A percentile compares a stretch with the other conserved stretches of the same genome.
Evolutionary conservation across 2,888 invertebrate genomes (phyloP).

Genomic region (Amphipoea oculea): DNA sequence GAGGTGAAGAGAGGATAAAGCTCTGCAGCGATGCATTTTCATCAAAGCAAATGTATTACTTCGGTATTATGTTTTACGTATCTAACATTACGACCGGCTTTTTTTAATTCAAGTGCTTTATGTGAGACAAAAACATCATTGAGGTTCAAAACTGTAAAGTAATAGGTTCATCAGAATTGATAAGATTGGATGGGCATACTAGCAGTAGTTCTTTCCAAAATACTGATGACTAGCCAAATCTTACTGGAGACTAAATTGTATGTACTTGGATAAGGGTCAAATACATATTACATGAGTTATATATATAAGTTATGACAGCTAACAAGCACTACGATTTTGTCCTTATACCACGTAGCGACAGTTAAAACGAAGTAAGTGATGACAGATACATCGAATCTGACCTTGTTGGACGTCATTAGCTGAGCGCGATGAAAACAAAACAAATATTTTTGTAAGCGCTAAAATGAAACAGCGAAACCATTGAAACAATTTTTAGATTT

Average conservation of each 20-base stretch:
- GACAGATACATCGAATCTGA: slow-evolving; percentile 53
- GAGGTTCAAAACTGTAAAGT: neutral
- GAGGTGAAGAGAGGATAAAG: neutral
- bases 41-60: neutral
- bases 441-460: slow-evolving; percentile 35
- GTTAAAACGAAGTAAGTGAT: neutral
- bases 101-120: neutral
- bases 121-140: neutral
- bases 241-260: neutral
- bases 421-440: slow-evolving; percentile 65
- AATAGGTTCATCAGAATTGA: neutral
- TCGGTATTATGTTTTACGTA: neutral
- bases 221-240: neutral
- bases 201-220: neutral
- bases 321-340: neutral
- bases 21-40: neutral
- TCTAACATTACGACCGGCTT: neutral
- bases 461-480: neutral
- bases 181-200: neutral
- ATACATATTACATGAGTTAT: neutral
- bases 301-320: neutral
- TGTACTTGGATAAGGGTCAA: neutral
- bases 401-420: slow-evolving; percentile 67
- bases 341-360: too few relatives aligned
- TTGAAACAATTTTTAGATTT: neutral